Base-by-base conservation (phyloP, 2,797 vertebrate species). In the Atherinosoma microstoma region DNA sequence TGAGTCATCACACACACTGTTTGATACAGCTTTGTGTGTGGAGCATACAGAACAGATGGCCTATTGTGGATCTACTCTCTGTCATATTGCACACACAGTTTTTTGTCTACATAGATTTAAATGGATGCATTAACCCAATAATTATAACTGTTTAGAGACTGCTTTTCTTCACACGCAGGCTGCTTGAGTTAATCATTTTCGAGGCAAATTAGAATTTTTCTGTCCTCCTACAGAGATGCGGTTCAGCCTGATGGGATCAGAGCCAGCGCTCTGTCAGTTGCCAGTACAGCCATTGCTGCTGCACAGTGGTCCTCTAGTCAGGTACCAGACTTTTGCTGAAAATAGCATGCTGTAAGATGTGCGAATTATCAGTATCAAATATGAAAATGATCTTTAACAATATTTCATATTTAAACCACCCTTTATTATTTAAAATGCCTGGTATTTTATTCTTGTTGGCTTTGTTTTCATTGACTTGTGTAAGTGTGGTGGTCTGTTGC, bases 251-350 rank as follows among this genome's bases (percentile, higher is more conserved):
- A 99, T 0, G 98, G 98, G 51, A 98, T 98, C 92, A 96, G 97
- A 45, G 95, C 99, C 88, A 99, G 97, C 66, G 98, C 97, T 74
- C 98, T 98, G 83, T 99, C 98, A 66, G 98, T 99, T 77, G 98
- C 98, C 58, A 99, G 98, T 82, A 99, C 98, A 57, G 98, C 98
- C 64, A 99, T 99, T 63, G 98, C 98, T 84, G 98, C 98, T 53
- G 98, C 98, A 75, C 98, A 99, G 94, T 99, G 98, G 98, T 99
- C 98, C 0, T 99, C 98, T 24, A 98, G 94, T 82, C 98, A 99
- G 96, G 98, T 99, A 91, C 12, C 22, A 24, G 10, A 12, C 24
- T 27, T 24, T 24, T 53, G 1, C 22, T n/a, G 6, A 29, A 54
- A 54, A 54, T 53, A 2, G 20, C 45, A 9, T 49, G 20, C 13